Base-by-base conservation (phyloP, 2,113 vertebrate genomes). In the Pygoscelis adeliae region DNA sequence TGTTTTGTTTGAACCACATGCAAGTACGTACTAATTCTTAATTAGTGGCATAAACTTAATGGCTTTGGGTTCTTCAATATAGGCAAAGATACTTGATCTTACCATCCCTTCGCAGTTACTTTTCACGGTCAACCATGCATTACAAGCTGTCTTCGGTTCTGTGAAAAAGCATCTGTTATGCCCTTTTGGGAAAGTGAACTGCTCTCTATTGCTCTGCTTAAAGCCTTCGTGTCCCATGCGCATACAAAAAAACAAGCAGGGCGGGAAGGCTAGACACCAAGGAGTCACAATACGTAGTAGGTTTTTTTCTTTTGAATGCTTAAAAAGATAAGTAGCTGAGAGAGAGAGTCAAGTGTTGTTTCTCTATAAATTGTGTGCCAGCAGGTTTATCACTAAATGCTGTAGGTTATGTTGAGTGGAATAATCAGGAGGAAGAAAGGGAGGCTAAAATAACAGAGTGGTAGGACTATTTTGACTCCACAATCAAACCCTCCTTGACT, bases 361-460 rank as follows among this genome's bases (percentile, higher is more conserved):
- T 95, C 96, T 96, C 98, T 97, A 95, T 98, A 98, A 98, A 98
- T 97, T 89, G 93, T 97, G 93, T 72, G 97, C 97, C 97, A 97
- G 97, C 82, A 91, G 95, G 97, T 98, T 99, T 98, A 98, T 98
- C 98, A 44, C 97, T 93, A 65, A 93, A 89, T 1, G 52, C 92
- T 85, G 76, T 93, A 97, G 98, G 97, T 98, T 97, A 97, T 92
- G 97, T 94, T 89, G 97, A 97, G 95, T 83, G 66, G 95, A 96
- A 97, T 91, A 97, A 98, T 98, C 96, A 83, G 88, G 95, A 98
- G 98, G 98, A 98, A 98, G 98, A 97, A 93, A 86, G 96, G 98
- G 98, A 98, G 98, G 97, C 97, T 98, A 98, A 98, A 98, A 98
- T 98, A 98, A 98, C 97, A 98, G 81, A 61, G 88, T 4, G 20